Evolutionary conservation across 2,113 vertebrate species (phyloP), one percentile per base, ranked within the genome.

Genomic region (Orycteropus afer): DNA sequence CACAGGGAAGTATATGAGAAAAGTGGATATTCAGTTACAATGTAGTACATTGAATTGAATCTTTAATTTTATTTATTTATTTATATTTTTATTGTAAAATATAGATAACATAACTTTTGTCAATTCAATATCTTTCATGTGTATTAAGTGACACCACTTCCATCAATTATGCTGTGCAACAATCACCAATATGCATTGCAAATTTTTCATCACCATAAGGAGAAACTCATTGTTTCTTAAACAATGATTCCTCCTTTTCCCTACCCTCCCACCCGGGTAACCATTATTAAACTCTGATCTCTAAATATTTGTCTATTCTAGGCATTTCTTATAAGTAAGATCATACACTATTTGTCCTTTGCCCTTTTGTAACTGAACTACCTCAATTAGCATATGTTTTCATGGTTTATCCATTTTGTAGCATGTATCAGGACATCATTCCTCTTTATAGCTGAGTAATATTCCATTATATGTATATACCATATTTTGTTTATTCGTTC

Each of bases 1-100:
- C 47, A 61, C 4, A 69, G 4, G 17, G 76, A 32, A 40, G 27
- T 9, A 1, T 47, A 63, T 76, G 15, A 42, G 37, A 4, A 76
- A 80, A 89, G 49, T 8, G 27, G 20, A 34, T 55, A 88, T 85
- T 91, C 25, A 69, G 69, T 5, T 22, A 78, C 84, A 91, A 55
- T 3, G 13, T 91, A 34, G 42, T 88, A 29, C 53, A 57, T 94
- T 77, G 34, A 92, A 49, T 89, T 86, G 59, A 91, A 61, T 91
- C 11, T 85, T 22, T 57, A 67, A 81, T 85, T 61, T 89, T 4
- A 61, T 51, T 55, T n/a, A 15, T 57, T 22, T 57, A 22, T 57
- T 15, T 57, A 11, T 22, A 57, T 57, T 57, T 29, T 61, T 10
- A 27, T 61, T 25, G 9, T 61, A 61, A 61, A 61, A 61, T 29